Evolutionary conservation across 2,888 invertebrate genomes (phyloP), one percentile per base, ranked within the genome.

Genomic region (Phymatocera aterrima): DNA sequence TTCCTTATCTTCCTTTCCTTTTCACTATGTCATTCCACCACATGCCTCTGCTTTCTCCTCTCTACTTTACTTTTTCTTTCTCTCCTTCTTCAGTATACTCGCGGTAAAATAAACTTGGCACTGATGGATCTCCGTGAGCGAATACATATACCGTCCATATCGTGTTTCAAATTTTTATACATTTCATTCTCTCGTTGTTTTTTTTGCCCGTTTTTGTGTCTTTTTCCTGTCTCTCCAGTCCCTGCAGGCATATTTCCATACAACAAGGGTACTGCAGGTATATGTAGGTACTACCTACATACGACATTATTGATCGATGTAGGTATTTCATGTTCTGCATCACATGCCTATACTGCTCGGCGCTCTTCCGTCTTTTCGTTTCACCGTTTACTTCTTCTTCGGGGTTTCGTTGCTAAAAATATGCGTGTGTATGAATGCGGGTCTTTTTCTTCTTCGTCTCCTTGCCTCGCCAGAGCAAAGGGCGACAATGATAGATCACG

Each of bases 301-400:
- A 68, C 43, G 68, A 46, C 68, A 34, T 68, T 68, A 68, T 46
- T 68, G 68, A 68, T 68, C 68, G 68, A 68, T 28, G 43, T n/a
- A n/a, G n/a, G n/a, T 46, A 46, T 68, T n/a, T 28, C 24, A 46
- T 46, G 28, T 46, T 24, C 18, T 40, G 60, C 60, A 28, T 57
- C 24, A 28, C 57, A n/a, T n/a, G n/a, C n/a, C n/a, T n/a, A n/a
- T n/a, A n/a, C n/a, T n/a, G n/a, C n/a, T n/a, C n/a, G n/a, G 6
- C 28, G 18, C 57, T 24, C 24, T 54, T 6, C 24, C 57, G 1
- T 12, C n/a, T 12, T 46, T 15, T 18, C 3, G 4, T 40, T 8
- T 40, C 8, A 40, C 8, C 8, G 40, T 40, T 40, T 5, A 8
- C 40, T 40, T 8, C 8, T 40, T 40, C 40, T 5, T 40, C 8